phyloP scores from a whole-genome alignment of 2,797 vertebrate genomes.

The Amblyraja radiata region DNA sequence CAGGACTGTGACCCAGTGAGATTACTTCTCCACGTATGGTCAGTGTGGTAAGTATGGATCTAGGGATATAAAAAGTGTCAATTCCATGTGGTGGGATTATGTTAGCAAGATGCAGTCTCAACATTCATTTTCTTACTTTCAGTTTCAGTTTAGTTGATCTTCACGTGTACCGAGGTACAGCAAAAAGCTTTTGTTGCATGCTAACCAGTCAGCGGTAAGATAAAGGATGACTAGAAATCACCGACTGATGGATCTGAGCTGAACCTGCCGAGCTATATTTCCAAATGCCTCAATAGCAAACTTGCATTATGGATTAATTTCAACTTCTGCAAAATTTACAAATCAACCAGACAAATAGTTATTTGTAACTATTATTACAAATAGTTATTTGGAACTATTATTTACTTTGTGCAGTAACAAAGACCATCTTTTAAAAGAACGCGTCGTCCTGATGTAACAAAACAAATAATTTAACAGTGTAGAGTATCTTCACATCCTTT shows the following conservation, averaged over 20 bases:
- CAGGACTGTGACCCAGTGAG: too few relatives aligned
- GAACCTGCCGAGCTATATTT: background rate
- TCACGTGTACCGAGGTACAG: too few relatives aligned
- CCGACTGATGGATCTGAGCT: background rate
- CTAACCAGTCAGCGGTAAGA: too few relatives aligned
- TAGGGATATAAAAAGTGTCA: too few relatives aligned
- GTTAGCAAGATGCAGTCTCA: too few relatives aligned
- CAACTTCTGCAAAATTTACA: background rate
- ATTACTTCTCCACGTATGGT: too few relatives aligned
- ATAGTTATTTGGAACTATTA: too few relatives aligned
- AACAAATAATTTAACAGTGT: background rate
- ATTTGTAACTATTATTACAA: too few relatives aligned
- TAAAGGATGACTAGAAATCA: background rate
- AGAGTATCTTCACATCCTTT: background rate
- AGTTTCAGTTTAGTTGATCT: too few relatives aligned
- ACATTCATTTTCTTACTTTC: background rate
- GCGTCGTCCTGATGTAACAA: background rate
- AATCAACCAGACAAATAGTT: background rate
- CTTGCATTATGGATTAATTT: background rate
- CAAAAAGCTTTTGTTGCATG: too few relatives aligned
- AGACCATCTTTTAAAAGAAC: background rate
- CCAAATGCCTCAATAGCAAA: background rate
- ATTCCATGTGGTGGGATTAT: too few relatives aligned
- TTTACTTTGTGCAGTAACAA: background rate
- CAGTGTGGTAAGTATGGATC: too few relatives aligned